These are phyloP conservation scores for rat (Rattus norvegicus) DNA, from an alignment of 2,113 vertebrate genomes.

Conservation along the genomic window DNA sequence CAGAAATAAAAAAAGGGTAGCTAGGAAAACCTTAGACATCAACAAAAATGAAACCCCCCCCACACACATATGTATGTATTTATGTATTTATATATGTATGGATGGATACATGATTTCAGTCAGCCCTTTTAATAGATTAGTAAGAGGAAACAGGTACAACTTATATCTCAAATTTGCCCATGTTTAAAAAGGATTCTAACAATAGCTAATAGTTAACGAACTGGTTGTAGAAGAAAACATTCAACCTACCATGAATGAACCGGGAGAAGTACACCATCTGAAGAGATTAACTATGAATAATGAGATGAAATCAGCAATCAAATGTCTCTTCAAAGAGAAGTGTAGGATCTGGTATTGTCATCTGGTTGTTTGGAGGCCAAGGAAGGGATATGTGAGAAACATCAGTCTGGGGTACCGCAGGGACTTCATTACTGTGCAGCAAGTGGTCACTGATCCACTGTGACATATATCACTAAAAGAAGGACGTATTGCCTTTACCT, in stretches of 20 bases:
- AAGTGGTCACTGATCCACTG: background rate
- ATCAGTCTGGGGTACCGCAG: background rate
- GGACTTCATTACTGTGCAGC: background rate
- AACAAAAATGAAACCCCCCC: background rate
- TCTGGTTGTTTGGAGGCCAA: background rate
- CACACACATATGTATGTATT: no score
- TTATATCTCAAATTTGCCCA: background rate
- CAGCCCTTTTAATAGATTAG: background rate
- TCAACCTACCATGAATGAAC: background rate
- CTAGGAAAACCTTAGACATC: background rate
- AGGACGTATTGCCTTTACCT: background rate
- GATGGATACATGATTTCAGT: no score
- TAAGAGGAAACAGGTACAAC: background rate
- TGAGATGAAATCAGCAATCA: background rate
- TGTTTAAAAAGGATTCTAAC: no score
- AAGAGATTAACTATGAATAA: background rate
- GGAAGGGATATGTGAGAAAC: background rate
- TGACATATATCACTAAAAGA: background rate
- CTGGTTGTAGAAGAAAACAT: background rate
- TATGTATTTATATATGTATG: no score
- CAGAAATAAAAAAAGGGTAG: background rate
- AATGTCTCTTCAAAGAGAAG: background rate
- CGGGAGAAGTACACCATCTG: no score
- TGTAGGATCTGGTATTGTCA: background rate
- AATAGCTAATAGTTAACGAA: background rate